Percentiles rank a stretch among this genome's conserved stretches.
These are phyloP conservation scores for Urechis unicinctus DNA, from an alignment of 2,888 invertebrate genomes.

Conservation along the genomic window DNA sequence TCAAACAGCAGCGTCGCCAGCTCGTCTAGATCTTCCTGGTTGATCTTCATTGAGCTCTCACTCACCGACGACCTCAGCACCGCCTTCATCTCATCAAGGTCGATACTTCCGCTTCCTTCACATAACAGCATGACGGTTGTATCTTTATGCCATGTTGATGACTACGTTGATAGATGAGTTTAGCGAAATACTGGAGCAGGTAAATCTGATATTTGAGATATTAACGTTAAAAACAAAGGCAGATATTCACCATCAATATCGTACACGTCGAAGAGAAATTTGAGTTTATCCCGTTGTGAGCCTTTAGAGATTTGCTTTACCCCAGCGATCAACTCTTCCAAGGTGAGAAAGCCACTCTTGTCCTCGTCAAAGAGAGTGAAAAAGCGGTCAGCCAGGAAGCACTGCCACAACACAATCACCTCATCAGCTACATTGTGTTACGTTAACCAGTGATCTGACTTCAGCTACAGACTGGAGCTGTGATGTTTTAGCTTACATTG, in stretches of 20 bases:
- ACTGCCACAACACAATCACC: constrained; percentile 61
- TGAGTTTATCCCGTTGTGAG: constrained; percentile 82
- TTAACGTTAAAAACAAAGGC: too few relatives aligned
- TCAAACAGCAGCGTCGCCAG: constrained; percentile 85
- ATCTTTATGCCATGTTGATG: too few relatives aligned
- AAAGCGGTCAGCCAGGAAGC: constrained; percentile 87
- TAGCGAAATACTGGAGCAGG: too few relatives aligned
- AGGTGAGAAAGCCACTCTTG: constrained; percentile 80
- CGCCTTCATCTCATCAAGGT: constrained; percentile 79
- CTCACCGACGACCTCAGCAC: constrained; percentile 92
- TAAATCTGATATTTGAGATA: too few relatives aligned
- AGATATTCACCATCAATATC: constrained; percentile 81
- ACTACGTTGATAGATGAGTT: too few relatives aligned
- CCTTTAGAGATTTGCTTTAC: constrained; percentile 86
- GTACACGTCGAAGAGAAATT: constrained; percentile 87
- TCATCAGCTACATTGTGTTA: too few relatives aligned
- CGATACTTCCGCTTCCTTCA: constrained; percentile 81
- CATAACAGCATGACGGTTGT: too few relatives aligned
- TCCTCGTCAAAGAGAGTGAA: constrained; percentile 93
- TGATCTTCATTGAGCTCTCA: constrained; percentile 89
- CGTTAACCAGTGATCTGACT: too few relatives aligned
- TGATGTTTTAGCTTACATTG: too few relatives aligned
- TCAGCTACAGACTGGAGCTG: too few relatives aligned
- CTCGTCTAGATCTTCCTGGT: constrained; percentile 80
- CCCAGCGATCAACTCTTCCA: constrained; percentile 83